Evolutionary conservation across 2,113 vertebrate species (phyloP).

Genomic region (Sterna hirundo): DNA sequence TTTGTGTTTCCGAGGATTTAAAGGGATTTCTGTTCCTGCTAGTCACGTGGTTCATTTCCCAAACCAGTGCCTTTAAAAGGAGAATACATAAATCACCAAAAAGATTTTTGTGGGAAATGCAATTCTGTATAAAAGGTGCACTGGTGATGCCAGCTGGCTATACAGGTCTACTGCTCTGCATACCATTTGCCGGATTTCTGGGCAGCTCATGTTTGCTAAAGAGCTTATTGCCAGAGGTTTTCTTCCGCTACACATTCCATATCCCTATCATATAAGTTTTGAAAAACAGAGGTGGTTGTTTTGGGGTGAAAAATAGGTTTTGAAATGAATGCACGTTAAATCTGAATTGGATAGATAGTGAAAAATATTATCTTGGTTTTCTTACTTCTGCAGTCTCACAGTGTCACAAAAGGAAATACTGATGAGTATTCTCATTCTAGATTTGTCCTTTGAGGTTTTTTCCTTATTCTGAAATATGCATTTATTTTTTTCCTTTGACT

Average conservation of each 20-base stretch:
- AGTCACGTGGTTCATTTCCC: constrained; percentile 24
- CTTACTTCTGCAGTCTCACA: neutral
- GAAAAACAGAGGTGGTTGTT: neutral
- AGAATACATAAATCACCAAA: neutral
- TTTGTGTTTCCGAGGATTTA: neutral
- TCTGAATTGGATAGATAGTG: neutral
- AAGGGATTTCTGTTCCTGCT: constrained; percentile 3
- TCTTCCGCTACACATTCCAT: neutral
- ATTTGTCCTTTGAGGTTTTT: neutral
- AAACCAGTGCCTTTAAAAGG: neutral
- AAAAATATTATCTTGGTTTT: neutral
- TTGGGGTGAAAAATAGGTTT: neutral
- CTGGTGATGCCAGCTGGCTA: constrained; percentile 29
- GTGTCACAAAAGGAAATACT: neutral
- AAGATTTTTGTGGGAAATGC: neutral
- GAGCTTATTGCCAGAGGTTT: neutral
- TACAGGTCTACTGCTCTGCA: neutral
- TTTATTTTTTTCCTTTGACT: neutral
- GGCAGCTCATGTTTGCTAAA: neutral
- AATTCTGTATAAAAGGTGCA: neutral
- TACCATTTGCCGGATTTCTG: neutral
- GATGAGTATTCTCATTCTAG: neutral
- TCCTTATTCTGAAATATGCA: neutral
- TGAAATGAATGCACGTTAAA: neutral
- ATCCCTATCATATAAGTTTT: neutral